Evolutionary conservation across 2,888 invertebrate species (phyloP), one percentile per base, ranked within the genome.

Genomic region (Rhingia rostrata): DNA sequence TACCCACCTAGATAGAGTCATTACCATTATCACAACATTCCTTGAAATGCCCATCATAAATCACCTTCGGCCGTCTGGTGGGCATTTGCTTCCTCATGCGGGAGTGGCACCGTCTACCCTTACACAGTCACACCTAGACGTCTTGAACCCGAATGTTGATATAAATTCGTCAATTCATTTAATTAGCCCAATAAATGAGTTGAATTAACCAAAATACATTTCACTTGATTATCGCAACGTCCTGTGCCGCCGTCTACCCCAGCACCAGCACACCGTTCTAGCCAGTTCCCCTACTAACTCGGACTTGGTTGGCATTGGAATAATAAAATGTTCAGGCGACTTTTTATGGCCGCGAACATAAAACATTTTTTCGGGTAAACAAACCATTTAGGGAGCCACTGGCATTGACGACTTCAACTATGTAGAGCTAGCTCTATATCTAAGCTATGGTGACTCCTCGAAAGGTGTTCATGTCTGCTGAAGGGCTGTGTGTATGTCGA

Each of bases 351-450:
- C 37, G 43, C 69, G 51, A 37, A 53, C 80, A 84, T 80, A 84
- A 83, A 84, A 84, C 82, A 79, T 69, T 77, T 77, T 69, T 64
- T 64, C 53, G 51, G 47, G 80, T 84, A 84, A 84, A 84, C 83
- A 84, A 84, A 74, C 74, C 53, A 80, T 83, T 83, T 79, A 73
- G 67, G 61, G 79, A 79, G 83, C 66, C 66, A 78, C 47, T 53
- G 51, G 14, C 70, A 70, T 53, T 53, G 78, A 78, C 45, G 73
- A 78, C 72, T 75, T 49, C 37, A 45, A 30, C 61, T 73, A 14
- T n/a, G 39, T 6, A 47, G 3, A 56, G 22, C 22, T 6, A 35
- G 33, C 9, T 30, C 37, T 39, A 45, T 51, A 51, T n/a, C 45
- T 43, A 35, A 14, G 14, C 10, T 47, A 10, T 35, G 45, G 47